A percentile compares a stretch with the other conserved stretches of the same genome.
Conservation (phyloP, 2,797 vertebrate genomes). For the Carcharodon carcharias region DNA sequence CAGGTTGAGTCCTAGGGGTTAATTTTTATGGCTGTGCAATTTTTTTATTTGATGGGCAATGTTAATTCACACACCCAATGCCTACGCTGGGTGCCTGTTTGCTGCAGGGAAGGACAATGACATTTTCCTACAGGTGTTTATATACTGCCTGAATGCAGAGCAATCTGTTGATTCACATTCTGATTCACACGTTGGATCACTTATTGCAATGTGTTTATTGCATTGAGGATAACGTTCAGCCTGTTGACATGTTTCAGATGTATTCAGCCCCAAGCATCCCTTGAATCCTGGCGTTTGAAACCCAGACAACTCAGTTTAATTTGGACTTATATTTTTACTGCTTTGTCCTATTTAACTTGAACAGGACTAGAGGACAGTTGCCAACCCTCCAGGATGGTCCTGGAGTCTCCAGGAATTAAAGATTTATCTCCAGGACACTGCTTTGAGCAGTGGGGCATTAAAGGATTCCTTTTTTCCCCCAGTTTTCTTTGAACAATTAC, state of each 20-base stretch:
- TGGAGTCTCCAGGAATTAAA: background rate
- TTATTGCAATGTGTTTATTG: background rate
- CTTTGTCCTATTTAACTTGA: background rate
- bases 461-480: background rate
- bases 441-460: background rate
- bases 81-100: too few species aligned
- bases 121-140: background rate
- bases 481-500: background rate
- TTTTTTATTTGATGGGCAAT: background rate
- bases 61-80: background rate
- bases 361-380: background rate
- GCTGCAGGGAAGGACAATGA: background rate
- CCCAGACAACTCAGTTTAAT: background rate
- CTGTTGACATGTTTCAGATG: too few species aligned
- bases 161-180: background rate
- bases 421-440: background rate
- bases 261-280: background rate
- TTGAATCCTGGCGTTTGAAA: background rate
- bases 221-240: background rate
- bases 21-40: background rate
- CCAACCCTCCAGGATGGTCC: background rate
- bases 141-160: background rate
- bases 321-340: background rate
- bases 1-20: background rate
- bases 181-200: background rate